A percentile compares a stretch with the other conserved stretches of the same genome.
Evolutionary conservation across 2,113 vertebrate genomes (phyloP).

Genomic region (Scytalopus superciliaris): DNA sequence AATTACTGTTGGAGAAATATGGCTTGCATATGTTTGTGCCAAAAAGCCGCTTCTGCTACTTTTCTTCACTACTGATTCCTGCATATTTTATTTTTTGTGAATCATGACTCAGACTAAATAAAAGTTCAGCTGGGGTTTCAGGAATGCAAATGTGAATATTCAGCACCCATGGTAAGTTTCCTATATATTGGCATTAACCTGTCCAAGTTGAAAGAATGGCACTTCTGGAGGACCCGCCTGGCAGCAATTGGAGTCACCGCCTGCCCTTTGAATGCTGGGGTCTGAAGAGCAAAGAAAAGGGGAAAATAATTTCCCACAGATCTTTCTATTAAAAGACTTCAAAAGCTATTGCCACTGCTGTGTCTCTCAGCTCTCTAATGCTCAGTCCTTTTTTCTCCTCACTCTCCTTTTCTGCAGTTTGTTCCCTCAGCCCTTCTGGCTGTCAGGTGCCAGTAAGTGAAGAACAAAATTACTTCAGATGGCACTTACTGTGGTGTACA

Average conservation of each 20-base stretch:
- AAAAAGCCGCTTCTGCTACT: neutral
- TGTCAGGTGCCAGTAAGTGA: neutral
- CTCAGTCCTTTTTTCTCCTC: neutral
- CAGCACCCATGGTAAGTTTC: constrained; percentile 2
- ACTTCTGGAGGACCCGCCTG: neutral
- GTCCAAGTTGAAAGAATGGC: neutral
- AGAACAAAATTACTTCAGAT: neutral
- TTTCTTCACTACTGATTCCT: neutral
- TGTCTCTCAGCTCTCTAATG: neutral
- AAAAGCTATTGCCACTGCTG: neutral
- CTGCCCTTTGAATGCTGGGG: neutral
- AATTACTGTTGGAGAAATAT: constrained; percentile 8
- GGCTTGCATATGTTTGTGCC: constrained; percentile 12
- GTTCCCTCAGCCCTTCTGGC: neutral
- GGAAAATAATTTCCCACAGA: neutral
- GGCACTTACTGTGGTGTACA: neutral
- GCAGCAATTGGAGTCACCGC: neutral
- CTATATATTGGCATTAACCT: neutral
- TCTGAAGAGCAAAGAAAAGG: neutral
- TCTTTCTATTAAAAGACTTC: neutral
- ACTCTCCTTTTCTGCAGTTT: neutral
- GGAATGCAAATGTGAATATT: neutral
- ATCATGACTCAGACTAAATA: constrained; percentile 39
- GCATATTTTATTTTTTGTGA: neutral
- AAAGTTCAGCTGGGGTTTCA: constrained; percentile 29